Evolutionary conservation across 2,888 invertebrate species (phyloP), one percentile per base, ranked within the genome.

Genomic region (Lacanobia wlatinum): DNA sequence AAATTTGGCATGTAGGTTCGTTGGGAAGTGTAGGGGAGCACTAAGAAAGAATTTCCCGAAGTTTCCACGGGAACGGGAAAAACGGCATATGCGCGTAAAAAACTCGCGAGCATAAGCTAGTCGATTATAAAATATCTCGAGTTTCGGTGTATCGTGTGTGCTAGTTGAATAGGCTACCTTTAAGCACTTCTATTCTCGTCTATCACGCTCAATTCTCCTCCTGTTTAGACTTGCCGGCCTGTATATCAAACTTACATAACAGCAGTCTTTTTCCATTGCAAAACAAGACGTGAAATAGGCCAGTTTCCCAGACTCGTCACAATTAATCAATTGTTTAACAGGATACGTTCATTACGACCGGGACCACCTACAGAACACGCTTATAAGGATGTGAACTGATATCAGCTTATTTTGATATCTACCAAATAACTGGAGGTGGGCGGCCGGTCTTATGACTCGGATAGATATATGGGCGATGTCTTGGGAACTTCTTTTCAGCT

Each of bases 311-410:
- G 84, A 80, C 83, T 75, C 73, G 82, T 76, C 82, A 77, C 90
- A 90, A 90, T 90, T 90, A 90, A 88, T 84, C 90, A 90, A 90
- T 90, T 90, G 90, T 65, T 84, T 81, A 85, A 84, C 90, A 90
- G 90, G 90, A 90, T 85, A 85, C 84, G 82, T 87, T 89, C 86
- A 89, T 90, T 89, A 88, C 77, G 43, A 16, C 46, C 16, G 71
- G 90, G 90, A 88, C 90, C 90, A 90, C 90, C 90, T 90, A 90
- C 90, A 76, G 85, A 74, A 67, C 67, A 76, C 74, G 82, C 82
- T 89, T 88, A 90, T 90, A 83, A 90, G 90, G 90, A 90, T 90
- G 90, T 90, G 90, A 90, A 89, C 80, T 80, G 80, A 73, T 77
- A 71, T 21, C 50, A 62, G 66, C 75, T 82, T 83, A 82, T 85